phyloP scores from a whole-genome alignment of 2,797 vertebrate species.

The Delichon dasypus region DNA sequence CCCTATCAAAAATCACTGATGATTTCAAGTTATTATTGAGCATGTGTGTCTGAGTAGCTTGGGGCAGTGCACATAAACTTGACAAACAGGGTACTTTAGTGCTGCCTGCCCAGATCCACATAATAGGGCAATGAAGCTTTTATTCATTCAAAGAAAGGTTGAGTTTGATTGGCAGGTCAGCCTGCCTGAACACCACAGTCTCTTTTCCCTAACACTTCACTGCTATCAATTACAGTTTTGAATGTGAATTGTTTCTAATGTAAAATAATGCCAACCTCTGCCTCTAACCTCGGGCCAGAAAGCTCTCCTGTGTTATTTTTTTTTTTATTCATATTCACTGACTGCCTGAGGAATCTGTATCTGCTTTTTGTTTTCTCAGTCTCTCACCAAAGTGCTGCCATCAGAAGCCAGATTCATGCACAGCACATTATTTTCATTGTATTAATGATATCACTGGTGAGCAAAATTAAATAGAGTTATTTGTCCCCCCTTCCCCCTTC shows the following conservation, averaged over 20 bases:
- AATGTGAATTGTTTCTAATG: conserved; percentile 96
- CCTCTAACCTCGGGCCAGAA: conserved; percentile 76
- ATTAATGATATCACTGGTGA: conserved; percentile 60
- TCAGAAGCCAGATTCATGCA: conserved; percentile 47
- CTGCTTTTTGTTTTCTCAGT: conserved; percentile 63
- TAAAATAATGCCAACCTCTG: conserved; percentile 92
- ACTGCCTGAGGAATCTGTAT: conserved; percentile 65
- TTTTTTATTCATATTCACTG: conserved; percentile 56
- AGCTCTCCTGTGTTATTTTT: conserved; percentile 69
- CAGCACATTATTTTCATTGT: conserved; percentile 65
- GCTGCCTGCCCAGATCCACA: conserved; percentile 78
- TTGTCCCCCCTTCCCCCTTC: neutral
- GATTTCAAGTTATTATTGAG: conserved; percentile 75
- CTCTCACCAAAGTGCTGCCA: conserved; percentile 58
- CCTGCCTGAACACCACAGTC: conserved; percentile 69
- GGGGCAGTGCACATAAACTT: conserved; percentile 78
- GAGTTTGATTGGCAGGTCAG: conserved; percentile 82
- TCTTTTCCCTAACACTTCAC: conserved; percentile 81
- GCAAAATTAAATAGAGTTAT: conserved; percentile 58
- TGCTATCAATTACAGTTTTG: conserved; percentile 96
- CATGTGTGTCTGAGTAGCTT: conserved; percentile 75
- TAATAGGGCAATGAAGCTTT: conserved; percentile 80
- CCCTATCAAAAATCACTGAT: conserved; percentile 70
- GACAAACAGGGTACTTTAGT: conserved; percentile 80
- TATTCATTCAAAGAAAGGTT: conserved; percentile 78